These are phyloP conservation scores for Catharus minimus DNA, from an alignment of 2,113 vertebrate genomes.

Conservation along the genomic window DNA sequence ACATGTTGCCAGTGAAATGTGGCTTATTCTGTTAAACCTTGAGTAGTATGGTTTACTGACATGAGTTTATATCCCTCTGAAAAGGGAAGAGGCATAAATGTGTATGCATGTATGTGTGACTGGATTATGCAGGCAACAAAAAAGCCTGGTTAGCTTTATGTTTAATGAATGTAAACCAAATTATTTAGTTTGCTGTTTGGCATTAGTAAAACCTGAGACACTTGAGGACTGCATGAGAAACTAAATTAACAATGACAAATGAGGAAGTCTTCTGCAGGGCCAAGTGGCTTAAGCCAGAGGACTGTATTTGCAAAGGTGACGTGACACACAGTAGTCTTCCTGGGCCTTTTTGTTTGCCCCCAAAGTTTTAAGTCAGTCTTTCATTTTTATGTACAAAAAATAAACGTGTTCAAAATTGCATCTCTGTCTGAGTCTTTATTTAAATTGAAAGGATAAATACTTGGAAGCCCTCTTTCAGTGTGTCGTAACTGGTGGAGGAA, in stretches of 20 bases:
- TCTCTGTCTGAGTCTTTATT: conserved; percentile 72
- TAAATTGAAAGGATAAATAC: conserved; percentile 4
- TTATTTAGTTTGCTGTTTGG: background rate
- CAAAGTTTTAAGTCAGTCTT: conserved; percentile 43
- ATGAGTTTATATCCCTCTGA: background rate
- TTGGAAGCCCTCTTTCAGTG: background rate
- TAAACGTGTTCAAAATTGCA: conserved; percentile 71
- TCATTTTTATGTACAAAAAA: conserved; percentile 66
- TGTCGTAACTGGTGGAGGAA: background rate
- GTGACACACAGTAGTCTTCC: background rate
- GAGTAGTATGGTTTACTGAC: background rate
- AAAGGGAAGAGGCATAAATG: background rate
- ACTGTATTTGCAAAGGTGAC: background rate
- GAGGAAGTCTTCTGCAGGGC: background rate
- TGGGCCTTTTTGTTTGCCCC: conserved; percentile 33
- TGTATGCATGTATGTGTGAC: background rate
- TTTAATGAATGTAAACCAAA: background rate
- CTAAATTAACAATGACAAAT: background rate
- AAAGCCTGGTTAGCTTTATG: background rate
- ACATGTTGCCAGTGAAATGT: background rate
- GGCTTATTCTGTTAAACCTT: background rate
- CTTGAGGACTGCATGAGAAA: background rate
- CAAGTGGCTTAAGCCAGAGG: background rate
- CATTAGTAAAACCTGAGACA: background rate
- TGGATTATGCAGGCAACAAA: background rate